Evolutionary conservation across 1,140 invertebrate genomes (phyloP).

Genomic region (Heliothis subflexa): DNA sequence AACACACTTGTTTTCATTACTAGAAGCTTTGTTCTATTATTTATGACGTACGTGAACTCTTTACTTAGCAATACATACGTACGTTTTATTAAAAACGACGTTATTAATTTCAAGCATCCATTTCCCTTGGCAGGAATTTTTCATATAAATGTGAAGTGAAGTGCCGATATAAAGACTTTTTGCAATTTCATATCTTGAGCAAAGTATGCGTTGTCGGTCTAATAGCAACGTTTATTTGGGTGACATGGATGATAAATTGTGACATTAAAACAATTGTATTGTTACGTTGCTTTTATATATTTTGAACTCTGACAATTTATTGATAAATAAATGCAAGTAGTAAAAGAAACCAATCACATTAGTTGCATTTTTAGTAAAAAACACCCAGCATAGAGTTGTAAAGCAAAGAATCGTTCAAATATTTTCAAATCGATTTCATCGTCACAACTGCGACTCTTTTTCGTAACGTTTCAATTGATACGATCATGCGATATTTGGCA

Average conservation of each 20-base stretch:
- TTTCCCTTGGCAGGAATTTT: constrained; percentile 23
- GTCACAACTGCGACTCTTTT: neutral
- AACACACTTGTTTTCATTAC: constrained; percentile 60
- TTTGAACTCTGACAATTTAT: too few species aligned
- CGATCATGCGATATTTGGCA: constrained; percentile 28
- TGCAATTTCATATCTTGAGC: neutral
- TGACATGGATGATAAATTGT: too few species aligned
- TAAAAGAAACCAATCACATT: neutral
- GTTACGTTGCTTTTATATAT: too few species aligned
- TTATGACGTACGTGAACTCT: constrained; percentile 58
- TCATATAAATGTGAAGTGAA: constrained; percentile 26
- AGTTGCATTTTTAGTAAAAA: neutral
- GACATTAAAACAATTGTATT: too few species aligned
- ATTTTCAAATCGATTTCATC: neutral
- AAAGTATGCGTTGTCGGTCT: too few species aligned
- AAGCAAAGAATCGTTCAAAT: neutral
- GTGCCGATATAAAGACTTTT: constrained; percentile 16
- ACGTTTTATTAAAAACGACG: constrained; percentile 42
- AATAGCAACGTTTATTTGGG: too few species aligned
- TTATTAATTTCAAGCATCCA: constrained; percentile 34
- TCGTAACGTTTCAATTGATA: constrained; percentile 18
- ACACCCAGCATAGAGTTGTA: neutral
- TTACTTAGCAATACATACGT: constrained; percentile 29
- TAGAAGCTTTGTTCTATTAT: constrained; percentile 57
- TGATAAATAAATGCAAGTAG: too few species aligned